Evolutionary conservation across 2,113 vertebrate species (phyloP).

Genomic region (Chroicocephalus ridibundus): DNA sequence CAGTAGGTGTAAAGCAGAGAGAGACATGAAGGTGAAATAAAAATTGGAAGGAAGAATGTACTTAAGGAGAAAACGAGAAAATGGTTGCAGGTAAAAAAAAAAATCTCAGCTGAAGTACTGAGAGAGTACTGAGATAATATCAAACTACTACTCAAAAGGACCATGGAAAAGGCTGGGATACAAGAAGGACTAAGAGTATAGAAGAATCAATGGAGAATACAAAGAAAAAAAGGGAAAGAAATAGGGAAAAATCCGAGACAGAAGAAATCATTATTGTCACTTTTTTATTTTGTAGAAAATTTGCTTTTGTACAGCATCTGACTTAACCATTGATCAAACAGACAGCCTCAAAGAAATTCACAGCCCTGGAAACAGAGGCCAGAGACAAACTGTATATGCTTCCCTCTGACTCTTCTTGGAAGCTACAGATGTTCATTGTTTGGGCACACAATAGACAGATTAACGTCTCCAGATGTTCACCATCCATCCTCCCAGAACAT

Average conservation of each 20-base stretch:
- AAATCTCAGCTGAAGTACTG: neutral
- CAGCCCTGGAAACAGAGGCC: neutral
- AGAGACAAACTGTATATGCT: neutral
- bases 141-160: neutral
- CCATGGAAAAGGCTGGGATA: neutral
- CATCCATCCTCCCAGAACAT: neutral
- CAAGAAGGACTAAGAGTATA: neutral
- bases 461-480: conserved; percentile 4
- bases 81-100: neutral
- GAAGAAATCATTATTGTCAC: neutral
- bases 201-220: neutral
- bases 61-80: neutral
- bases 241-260: neutral
- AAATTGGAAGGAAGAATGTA: neutral
- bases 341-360: neutral
- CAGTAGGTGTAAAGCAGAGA: neutral
- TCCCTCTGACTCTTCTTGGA: neutral
- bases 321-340: neutral
- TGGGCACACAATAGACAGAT: neutral
- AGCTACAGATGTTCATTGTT: neutral
- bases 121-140: neutral
- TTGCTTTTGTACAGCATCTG: conserved; percentile 33
- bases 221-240: neutral
- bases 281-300: conserved; percentile 50
- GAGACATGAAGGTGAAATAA: neutral